Evolutionary conservation across 2,797 vertebrate genomes (phyloP), one percentile per base, ranked within the genome.

Genomic region (Typhlichthys eigenmanni): DNA sequence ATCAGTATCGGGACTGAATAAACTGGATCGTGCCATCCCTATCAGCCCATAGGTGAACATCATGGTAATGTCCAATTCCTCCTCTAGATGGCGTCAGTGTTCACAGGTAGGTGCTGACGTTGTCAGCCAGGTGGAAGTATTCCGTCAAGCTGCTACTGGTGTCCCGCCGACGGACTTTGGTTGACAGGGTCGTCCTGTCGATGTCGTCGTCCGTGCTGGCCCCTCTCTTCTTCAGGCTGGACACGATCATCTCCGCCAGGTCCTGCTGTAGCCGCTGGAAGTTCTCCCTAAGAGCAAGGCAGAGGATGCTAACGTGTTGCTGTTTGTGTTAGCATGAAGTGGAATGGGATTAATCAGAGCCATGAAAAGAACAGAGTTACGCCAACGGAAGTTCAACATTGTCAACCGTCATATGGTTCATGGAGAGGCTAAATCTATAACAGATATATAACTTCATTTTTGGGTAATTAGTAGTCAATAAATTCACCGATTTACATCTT

Each of bases 261-360:
- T 98, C 94, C 62, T 94, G 91, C 66, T 96, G 96, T 71, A 99
- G 88, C 32, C 93, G 90, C 86, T 98, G 95, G 84, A 96, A 96
- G 79, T 97, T 98, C 87, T 98, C 97, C 75, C 97, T 99, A 78
- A 48, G 71, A n/a, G 68, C 50, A 10, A 62, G 16, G 51, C 29
- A 1, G 2, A 52, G n/a, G 16, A 0, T 6, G 48, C 13, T 14
- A 14, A 14, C 5, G n/a, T 43, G 48, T 13, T 14, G 13, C 48
- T 13, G 14, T 49, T 49, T 49, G n/a, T 48, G 8, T 19, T 47
- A 14, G 38, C 8, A 43, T 9, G 53, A 4, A 8, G 13, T 32
- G 13, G 24, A n/a, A 55, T 11, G 11, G 12, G 49, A 14, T 51
- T 8, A 51, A 29, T 4, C 24, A 29, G 24, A 29, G 24, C 24